Base-by-base conservation (phyloP, 2,113 vertebrate species). In the Alligator mississippiensis region DNA sequence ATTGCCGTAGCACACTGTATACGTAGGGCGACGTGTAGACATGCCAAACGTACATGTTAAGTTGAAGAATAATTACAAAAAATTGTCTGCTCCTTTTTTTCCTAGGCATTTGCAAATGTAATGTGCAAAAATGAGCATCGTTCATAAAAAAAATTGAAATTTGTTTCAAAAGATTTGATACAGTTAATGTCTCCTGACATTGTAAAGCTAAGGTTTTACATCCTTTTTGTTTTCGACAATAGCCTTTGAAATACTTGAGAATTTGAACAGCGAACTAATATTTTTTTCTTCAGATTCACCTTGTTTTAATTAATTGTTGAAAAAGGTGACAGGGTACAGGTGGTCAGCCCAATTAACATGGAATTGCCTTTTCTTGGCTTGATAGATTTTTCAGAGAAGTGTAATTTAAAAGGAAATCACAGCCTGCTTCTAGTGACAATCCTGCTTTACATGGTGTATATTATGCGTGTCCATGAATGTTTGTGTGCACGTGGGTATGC, bases 111-210 rank as follows among this genome's bases (percentile, higher is more conserved):
- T 97, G 87, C 25, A 94, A 91, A 95, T 97, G 94, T 96, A 89
- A 96, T 97, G 97, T 97, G 82, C 90, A 87, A 95, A 47, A 96
- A 86, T 84, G 60, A 82, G 90, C 66, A 87, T 96, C 54, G 75
- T 94, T 97, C 87, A 82, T 82, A 47, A 47, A 82, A 92, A 93
- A 94, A 74, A 94, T 91, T 55, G 5, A 93, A 85, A 91, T 96
- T 58, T 89, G 84, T 75, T 91, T 96, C 66, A 94, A 97, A 88
- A 80, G 93, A 93, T 88, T 91, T 89, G 63, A 77, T 93, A 76
- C 74, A 93, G 85, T 90, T 95, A 94, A 93, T 92, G 77, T 88
- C 82, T 75, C 14, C 47, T 77, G 57, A 63, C 63, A 5, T 62
- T 77, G 80, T 63, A 64, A 82, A 89, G 30, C 84, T 90, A 90